These are phyloP conservation scores for Buphagus erythrorhynchus DNA, from an alignment of 2,797 vertebrate genomes.

Conservation along the genomic window DNA sequence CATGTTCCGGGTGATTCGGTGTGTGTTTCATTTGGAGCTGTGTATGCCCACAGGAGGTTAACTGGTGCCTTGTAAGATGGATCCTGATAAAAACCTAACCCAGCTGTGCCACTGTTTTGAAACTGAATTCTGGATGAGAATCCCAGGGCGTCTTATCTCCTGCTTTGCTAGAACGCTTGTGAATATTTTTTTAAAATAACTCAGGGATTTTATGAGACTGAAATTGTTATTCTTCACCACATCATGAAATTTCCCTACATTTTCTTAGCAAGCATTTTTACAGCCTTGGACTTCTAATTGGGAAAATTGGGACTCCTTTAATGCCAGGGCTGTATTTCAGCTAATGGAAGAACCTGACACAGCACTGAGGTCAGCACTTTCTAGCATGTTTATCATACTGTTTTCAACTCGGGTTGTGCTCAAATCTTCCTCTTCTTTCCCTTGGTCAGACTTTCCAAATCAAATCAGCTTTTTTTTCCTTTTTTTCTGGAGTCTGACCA, in stretches of 20 bases:
- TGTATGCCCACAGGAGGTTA: constrained; percentile 36
- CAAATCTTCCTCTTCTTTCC: not conserved
- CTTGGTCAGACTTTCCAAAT: not conserved
- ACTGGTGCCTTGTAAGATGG: constrained; percentile 24
- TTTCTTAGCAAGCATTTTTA: constrained; percentile 42
- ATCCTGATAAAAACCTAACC: not conserved
- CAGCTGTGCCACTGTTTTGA: not conserved
- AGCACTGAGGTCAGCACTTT: constrained; percentile 26
- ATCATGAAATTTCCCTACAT: not conserved
- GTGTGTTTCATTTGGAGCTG: not conserved
- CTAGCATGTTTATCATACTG: not conserved
- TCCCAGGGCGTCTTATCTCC: not conserved
- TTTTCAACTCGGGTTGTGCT: not conserved
- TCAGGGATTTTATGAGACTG: not conserved
- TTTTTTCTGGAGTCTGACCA: not conserved
- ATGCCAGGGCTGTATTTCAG: constrained; percentile 20
- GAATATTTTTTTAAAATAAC: not conserved
- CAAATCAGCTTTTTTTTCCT: not conserved
- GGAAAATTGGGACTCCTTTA: constrained; percentile 34
- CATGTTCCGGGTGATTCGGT: not conserved
- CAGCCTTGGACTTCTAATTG: constrained; percentile 30
- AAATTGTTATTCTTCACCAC: not conserved
- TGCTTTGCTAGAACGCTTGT: not conserved
- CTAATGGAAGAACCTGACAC: constrained; percentile 20
- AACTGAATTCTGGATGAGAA: not conserved